These are phyloP conservation scores for Nyctibius bracteatus DNA, from an alignment of 2,113 vertebrate genomes.

Conservation along the genomic window DNA sequence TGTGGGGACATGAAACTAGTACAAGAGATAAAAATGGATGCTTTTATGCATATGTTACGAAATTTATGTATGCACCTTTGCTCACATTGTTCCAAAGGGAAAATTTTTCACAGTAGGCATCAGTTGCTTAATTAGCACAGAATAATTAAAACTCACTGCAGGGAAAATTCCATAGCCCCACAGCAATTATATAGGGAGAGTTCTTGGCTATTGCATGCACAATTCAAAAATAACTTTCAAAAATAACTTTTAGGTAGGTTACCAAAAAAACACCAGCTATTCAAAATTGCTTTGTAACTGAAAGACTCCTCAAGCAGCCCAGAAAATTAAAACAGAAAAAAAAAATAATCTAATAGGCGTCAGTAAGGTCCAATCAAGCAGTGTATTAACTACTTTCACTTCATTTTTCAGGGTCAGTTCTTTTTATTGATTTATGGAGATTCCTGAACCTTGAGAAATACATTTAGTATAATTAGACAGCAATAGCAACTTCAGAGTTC, in stretches of 20 bases:
- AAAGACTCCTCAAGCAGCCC: background rate
- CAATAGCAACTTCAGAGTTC: background rate
- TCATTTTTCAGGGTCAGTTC: slow-evolving; percentile 16
- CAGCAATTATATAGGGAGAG: slow-evolving; percentile 36
- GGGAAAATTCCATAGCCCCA: slow-evolving; percentile 44
- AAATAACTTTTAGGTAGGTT: slow-evolving; percentile 23
- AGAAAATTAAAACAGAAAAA: background rate
- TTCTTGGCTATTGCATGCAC: background rate
- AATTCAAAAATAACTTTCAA: slow-evolving; percentile 28
- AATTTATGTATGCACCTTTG: slow-evolving; percentile 68
- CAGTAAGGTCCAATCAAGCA: background rate
- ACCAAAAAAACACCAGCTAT: background rate
- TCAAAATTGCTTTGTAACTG: background rate
- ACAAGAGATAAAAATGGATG: slow-evolving; percentile 51
- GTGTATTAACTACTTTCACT: slow-evolving; percentile 18
- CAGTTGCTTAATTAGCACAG: slow-evolving; percentile 66
- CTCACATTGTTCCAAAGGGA: slow-evolving; percentile 57
- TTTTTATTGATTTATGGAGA: slow-evolving; percentile 27
- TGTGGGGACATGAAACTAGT: slow-evolving; percentile 42
- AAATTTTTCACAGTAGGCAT: slow-evolving; percentile 62
- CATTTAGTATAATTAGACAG: slow-evolving; percentile 26
- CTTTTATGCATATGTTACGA: slow-evolving; percentile 59
- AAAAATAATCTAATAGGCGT: background rate
- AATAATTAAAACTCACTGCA: slow-evolving; percentile 71
- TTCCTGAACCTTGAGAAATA: slow-evolving; percentile 16